Evolutionary conservation across 2,888 invertebrate genomes (phyloP).

Genomic region (Lypha dubia): DNA sequence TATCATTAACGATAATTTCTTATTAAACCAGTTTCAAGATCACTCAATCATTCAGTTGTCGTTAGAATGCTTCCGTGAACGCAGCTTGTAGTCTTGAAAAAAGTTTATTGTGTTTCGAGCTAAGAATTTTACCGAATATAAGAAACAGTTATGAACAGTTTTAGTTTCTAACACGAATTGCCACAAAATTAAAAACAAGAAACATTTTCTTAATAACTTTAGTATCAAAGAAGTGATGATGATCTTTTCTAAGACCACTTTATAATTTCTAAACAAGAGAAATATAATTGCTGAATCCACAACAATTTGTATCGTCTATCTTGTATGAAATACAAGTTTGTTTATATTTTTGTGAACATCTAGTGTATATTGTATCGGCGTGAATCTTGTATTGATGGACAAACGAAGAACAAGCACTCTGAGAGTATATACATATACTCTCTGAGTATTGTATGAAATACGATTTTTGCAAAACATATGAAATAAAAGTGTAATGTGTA

Average conservation of each 20-base stretch:
- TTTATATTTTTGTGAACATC: too few relatives aligned
- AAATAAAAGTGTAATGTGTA: too few relatives aligned
- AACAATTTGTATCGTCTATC: too few relatives aligned
- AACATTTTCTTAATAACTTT: slow-evolving; percentile 34
- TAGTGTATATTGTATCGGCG: too few relatives aligned
- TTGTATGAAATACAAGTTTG: too few relatives aligned
- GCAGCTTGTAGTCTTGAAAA: slow-evolving; percentile 28
- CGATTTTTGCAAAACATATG: too few relatives aligned
- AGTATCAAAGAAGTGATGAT: slow-evolving; percentile 30
- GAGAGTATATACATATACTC: too few relatives aligned
- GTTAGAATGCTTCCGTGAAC: slow-evolving; percentile 59
- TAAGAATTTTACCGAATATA: slow-evolving; percentile 6
- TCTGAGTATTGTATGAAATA: too few relatives aligned
- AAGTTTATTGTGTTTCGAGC: slow-evolving; percentile 24
- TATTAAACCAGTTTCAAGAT: slow-evolving; percentile 69
- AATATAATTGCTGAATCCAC: too few relatives aligned
- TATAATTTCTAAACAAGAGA: slow-evolving; percentile 27
- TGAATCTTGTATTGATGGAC: too few relatives aligned
- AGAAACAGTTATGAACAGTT: slow-evolving; percentile 50
- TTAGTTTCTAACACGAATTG: slow-evolving; percentile 15
- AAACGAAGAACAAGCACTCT: too few relatives aligned
- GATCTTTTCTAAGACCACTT: slow-evolving; percentile 34
- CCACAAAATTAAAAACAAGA: slow-evolving; percentile 24
- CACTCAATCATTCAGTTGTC: slow-evolving; percentile 53
- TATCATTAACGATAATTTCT: slow-evolving; percentile 36